Conservation (phyloP, 1,140 invertebrate species). For the Bombus sylvicola region DNA sequence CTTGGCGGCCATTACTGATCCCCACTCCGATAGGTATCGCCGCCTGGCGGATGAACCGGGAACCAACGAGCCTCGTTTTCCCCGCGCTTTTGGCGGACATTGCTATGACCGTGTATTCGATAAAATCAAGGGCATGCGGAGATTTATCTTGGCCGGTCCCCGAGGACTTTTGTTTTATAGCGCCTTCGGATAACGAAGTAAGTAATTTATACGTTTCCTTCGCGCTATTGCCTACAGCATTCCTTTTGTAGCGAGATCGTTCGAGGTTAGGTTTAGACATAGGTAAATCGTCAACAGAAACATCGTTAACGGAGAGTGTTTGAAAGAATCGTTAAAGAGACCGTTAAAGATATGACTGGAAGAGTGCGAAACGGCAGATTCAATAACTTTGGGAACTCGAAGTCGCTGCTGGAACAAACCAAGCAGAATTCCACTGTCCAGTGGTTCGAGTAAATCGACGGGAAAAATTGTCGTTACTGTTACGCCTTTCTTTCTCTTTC, state of each 20-base stretch:
- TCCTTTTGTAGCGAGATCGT: not conserved
- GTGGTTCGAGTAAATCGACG: too few relatives aligned
- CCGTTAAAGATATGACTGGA: too few relatives aligned
- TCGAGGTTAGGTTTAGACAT: not conserved
- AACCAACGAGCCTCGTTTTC: constrained; percentile 35
- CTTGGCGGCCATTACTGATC: constrained; percentile 74
- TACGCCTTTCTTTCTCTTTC: too few relatives aligned
- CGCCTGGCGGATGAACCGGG: constrained; percentile 62
- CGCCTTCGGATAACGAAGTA: not conserved
- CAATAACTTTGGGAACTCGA: too few relatives aligned
- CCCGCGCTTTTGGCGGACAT: constrained; percentile 15
- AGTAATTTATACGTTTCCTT: not conserved
- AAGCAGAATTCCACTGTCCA: too few relatives aligned
- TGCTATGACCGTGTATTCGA: not conserved
- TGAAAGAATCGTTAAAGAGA: too few relatives aligned
- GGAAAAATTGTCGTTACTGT: too few relatives aligned
- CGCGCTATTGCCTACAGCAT: not conserved
- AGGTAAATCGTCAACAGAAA: not conserved
- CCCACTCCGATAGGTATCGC: constrained; percentile 72
- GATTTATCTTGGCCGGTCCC: not conserved
- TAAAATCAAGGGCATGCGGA: not conserved
- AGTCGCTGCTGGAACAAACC: too few relatives aligned
- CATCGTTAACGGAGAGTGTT: not conserved
- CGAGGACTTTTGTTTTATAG: not conserved
- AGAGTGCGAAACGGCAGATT: too few relatives aligned